These are phyloP conservation scores for Brachypalpus laphriformis DNA, from an alignment of 2,888 invertebrate genomes.

Conservation along the genomic window DNA sequence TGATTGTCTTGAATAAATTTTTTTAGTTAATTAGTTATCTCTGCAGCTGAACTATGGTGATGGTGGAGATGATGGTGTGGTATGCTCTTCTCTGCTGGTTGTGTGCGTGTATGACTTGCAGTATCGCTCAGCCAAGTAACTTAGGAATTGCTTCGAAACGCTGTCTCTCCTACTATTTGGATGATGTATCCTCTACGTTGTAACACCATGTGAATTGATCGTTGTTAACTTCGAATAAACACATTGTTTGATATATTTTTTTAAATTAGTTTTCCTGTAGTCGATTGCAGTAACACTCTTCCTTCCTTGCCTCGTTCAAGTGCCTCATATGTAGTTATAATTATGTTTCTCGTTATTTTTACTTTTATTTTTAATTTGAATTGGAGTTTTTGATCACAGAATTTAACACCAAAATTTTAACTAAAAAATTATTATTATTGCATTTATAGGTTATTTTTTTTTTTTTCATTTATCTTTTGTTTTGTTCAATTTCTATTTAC, in stretches of 20 bases:
- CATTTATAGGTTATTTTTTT: conserved; percentile 47
- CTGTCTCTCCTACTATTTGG: conserved; percentile 21
- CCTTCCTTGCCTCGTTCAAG: not conserved
- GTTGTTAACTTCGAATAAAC: conserved; percentile 65
- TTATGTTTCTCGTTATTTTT: conserved; percentile 18
- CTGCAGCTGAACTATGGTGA: conserved; percentile 60
- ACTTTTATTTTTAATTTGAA: conserved; percentile 64
- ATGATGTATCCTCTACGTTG: conserved; percentile 25
- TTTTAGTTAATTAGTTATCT: conserved; percentile 76
- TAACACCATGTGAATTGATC: conserved; percentile 56
- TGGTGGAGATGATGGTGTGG: conserved; percentile 17
- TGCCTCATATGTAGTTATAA: conserved; percentile 36
- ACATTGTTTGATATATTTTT: conserved; percentile 46
- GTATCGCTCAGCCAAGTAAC: not conserved
- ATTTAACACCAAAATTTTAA: conserved; percentile 73
- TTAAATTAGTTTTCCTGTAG: conserved; percentile 31
- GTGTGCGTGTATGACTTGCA: no score
- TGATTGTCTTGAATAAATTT: conserved; percentile 83
- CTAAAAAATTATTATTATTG: conserved; percentile 63
- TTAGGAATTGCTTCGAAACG: not conserved
- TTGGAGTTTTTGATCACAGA: conserved; percentile 75
- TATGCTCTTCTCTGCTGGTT: not conserved
- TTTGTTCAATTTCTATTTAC: conserved; percentile 54
- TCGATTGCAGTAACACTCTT: conserved; percentile 32
- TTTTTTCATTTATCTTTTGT: not conserved